Evolutionary conservation across 2,113 vertebrate genomes (phyloP).

Genomic region (Tetrax tetrax): DNA sequence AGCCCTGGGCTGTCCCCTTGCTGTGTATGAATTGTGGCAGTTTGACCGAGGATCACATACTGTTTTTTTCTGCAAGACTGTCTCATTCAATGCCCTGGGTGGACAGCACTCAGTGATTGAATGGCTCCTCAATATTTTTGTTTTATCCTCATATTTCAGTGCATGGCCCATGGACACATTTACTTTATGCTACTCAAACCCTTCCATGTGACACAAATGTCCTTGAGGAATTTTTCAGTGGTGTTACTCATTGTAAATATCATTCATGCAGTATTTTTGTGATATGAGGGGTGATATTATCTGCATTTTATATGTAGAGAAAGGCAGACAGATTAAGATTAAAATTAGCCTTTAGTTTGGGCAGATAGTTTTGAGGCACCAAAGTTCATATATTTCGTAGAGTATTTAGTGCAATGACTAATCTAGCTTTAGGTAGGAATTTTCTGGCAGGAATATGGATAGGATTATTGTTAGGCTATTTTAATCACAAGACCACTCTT

Average conservation of each 20-base stretch:
- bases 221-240: not conserved
- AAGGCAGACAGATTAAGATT: not conserved
- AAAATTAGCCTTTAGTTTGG: not conserved
- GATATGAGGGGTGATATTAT: not conserved
- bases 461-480: not conserved
- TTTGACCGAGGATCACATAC: not conserved
- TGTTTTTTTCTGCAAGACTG: not conserved
- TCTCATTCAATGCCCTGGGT: not conserved
- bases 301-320: not conserved
- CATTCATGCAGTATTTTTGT: not conserved
- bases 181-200: not conserved
- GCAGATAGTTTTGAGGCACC: not conserved
- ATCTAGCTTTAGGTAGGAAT: not conserved
- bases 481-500: not conserved
- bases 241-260: not conserved
- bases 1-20: not conserved
- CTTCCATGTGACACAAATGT: not conserved
- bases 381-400: not conserved
- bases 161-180: not conserved
- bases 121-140: not conserved
- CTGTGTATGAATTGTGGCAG: not conserved
- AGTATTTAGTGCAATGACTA: not conserved
- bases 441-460: not conserved
- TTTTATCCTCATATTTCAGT: not conserved
- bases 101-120: not conserved